These are phyloP conservation scores for Panthera tigris DNA, from an alignment of 2,113 vertebrate species.

Conservation along the genomic window DNA sequence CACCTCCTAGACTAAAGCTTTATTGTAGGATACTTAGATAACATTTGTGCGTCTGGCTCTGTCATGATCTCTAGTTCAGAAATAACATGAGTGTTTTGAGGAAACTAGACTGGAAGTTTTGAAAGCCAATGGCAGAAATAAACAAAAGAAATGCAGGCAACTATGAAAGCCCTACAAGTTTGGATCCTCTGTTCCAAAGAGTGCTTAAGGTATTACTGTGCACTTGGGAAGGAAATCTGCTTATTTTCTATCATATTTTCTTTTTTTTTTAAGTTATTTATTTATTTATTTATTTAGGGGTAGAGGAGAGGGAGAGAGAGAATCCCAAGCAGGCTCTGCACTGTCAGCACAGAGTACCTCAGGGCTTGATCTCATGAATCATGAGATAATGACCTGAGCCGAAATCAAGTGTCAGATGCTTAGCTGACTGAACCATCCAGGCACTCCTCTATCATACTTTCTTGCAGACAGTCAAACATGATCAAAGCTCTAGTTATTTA, in stretches of 20 bases:
- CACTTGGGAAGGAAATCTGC: not conserved
- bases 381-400: too few relatives aligned
- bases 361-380: too few relatives aligned
- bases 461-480: not conserved
- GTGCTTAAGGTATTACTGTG: not conserved
- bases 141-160: not conserved
- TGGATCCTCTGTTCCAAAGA: not conserved
- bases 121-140: not conserved
- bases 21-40: not conserved
- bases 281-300: too few relatives aligned
- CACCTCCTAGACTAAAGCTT: not conserved
- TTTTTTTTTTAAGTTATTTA: not conserved
- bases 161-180: not conserved
- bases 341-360: too few relatives aligned
- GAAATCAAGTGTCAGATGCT: too few relatives aligned
- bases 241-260: not conserved
- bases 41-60: not conserved
- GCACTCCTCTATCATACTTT: not conserved
- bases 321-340: too few relatives aligned
- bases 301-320: too few relatives aligned
- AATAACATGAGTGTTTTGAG: not conserved
- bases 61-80: not conserved
- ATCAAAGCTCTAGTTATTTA: not conserved
- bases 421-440: too few relatives aligned
- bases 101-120: not conserved